phyloP scores from a whole-genome alignment of 2,797 vertebrate species.

The Choloepus didactylus region DNA sequence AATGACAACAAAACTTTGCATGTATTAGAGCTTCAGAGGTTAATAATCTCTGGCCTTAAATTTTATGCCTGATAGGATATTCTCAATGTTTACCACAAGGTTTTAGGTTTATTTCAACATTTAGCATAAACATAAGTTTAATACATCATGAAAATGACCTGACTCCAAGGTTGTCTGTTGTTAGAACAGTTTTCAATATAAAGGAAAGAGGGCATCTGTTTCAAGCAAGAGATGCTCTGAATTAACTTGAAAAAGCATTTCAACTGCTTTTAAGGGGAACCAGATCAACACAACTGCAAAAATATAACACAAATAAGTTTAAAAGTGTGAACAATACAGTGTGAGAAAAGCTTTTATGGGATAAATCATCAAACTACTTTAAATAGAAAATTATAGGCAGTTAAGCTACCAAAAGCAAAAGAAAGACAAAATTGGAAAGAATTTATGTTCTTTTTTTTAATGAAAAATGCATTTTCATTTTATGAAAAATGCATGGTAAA shows the following conservation, averaged over 20 bases:
- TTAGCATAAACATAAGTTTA: not conserved
- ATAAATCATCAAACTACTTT: not conserved
- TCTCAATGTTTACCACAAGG: not conserved
- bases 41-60: not conserved
- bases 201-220: not conserved
- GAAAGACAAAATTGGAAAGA: not conserved
- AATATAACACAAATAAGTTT: not conserved
- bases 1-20: not conserved
- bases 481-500: not conserved
- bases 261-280: not conserved
- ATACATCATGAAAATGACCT: not conserved
- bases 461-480: not conserved
- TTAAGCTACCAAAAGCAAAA: not conserved
- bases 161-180: not conserved
- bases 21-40: not conserved
- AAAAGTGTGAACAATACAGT: not conserved
- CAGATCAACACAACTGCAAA: not conserved
- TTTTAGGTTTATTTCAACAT: not conserved
- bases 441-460: not conserved
- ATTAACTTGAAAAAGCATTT: not conserved
- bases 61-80: not conserved
- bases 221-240: conserved; percentile 18
- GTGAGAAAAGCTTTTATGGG: not conserved
- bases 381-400: not conserved
- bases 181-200: not conserved